Base-by-base conservation (phyloP, 2,797 vertebrate species). In the Gymnothorax javanicus region DNA sequence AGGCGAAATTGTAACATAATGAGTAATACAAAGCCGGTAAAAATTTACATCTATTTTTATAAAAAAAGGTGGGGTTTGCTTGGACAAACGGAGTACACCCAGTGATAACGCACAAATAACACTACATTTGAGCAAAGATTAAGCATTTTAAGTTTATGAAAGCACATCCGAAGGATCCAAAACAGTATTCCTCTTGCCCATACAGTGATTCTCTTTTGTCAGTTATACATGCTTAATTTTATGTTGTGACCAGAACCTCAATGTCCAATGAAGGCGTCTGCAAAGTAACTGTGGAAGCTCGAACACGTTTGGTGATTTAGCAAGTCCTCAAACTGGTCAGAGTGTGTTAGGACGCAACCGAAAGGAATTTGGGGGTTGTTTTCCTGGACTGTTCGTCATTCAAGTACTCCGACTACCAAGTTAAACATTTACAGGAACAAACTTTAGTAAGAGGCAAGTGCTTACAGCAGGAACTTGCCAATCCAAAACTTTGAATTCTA, bases 321-420 rank as follows among this genome's bases (percentile, higher is more conserved):
- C 33, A 25, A 3, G n/a, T 77, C 43, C 77, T 81, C 75, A 77
- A 25, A 43, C 33, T 50, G 75, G 75, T 15, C 50, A 23, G 23
- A 81, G 25, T 60, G 85, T 60, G 50, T 59, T 50, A 43, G 12
- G 85, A 27, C 85, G 60, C 85, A 77, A 23, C 9, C 27, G 56
- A 60, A 79, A 86, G 85, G 85, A 85, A 85, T 85, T 71, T 79
- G 84, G 77, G 33, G 43, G 57, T 67, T 59, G 67, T 73, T 85
- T 59, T 60, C 77, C 56, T 73, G 84, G 27, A 43, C 67, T 84
- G 60, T 71, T 69, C 62, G 71, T 75, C 33, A 77, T 77, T 27
- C 50, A 81, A 81, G 50, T 52, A 81, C 84, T 60, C 71, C 77
- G n/a, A 85, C 43, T 75, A 77, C 56, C 50, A 20, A 33, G 84